Evolutionary conservation across 2,797 vertebrate species (phyloP), one percentile per base, ranked within the genome.

Genomic region (Lophius americanus): DNA sequence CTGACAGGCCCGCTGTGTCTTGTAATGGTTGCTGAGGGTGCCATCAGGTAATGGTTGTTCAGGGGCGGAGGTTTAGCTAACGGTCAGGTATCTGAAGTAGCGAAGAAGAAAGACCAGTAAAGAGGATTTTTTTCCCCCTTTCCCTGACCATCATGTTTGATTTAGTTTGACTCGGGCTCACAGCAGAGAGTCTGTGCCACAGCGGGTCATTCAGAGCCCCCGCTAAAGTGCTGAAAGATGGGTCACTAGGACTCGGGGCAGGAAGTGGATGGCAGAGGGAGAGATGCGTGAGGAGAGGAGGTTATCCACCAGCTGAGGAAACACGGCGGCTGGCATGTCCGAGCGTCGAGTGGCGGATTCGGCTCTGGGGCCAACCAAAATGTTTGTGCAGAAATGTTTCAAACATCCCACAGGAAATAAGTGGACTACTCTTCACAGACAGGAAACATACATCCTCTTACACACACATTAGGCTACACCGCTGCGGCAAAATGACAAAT

Each of bases 261-360:
- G 84, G 85, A 85, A 89, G 83, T 82, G 62, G 80, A 85, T 83
- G 79, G 87, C 76, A 73, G 76, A 70, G 67, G 60, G 70, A 67
- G 74, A 75, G 79, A 78, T 72, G 79, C 60, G 48, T 68, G 83
- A 77, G 80, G 68, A 70, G 52, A 53, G 76, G 74, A 87, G 91
- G 91, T 92, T 90, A 86, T 85, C 84, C 85, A 76, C 83, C 91
- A 94, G 92, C 92, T 93, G 92, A 92, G 85, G 88, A 91, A 92
- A 91, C 87, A 93, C 73, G 5, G 67, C 65, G 49, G 66, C 75
- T 89, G 89, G 88, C 87, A 79, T 51, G 52, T 64, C 76, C 54
- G 13, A 74, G 57, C 68, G 75, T 68, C 86, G 76, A 78, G 82
- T 83, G 85, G 83, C 82, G 58, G 84, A 83, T 73, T 80, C 67